phyloP scores from a whole-genome alignment of 2,888 invertebrate species.

The Oscheius onirici region DNA sequence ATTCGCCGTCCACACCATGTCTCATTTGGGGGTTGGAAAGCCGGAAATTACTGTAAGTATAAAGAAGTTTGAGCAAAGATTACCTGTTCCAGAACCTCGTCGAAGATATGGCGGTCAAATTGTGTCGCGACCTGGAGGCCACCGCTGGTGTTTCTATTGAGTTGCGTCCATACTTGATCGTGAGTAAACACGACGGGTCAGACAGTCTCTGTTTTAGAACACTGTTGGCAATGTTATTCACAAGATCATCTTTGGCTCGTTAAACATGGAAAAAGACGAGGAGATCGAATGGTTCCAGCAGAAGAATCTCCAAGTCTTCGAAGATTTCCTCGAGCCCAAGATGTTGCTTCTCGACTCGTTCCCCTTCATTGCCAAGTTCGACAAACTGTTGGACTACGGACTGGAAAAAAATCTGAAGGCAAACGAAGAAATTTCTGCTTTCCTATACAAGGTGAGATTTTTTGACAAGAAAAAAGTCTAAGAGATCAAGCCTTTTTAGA shows the following conservation, averaged over 20 bases:
- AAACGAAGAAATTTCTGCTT: conserved; percentile 45
- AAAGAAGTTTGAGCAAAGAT: not conserved
- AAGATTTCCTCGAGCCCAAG: conserved; percentile 48
- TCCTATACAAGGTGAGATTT: conserved; percentile 34
- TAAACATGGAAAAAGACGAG: conserved; percentile 43
- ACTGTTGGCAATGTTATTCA: conserved; percentile 54
- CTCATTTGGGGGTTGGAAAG: conserved; percentile 48
- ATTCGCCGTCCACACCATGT: conserved; percentile 48
- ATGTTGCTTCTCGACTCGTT: conserved; percentile 48
- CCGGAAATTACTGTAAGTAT: conserved; percentile 4
- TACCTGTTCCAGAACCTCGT: conserved; percentile 34
- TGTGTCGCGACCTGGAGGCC: conserved; percentile 37
- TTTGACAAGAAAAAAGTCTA: not conserved
- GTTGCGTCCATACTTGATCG: conserved; percentile 42
- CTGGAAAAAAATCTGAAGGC: conserved; percentile 42
- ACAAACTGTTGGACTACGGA: conserved; percentile 41
- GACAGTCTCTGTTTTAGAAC: conserved; percentile 3
- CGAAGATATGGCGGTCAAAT: conserved; percentile 37
- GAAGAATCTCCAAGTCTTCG: conserved; percentile 35
- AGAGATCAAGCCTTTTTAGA: conserved; percentile 29
- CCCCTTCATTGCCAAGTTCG: conserved; percentile 47
- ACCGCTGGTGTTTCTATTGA: conserved; percentile 38
- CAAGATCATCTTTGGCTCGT: conserved; percentile 49
- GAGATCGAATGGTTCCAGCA: conserved; percentile 49
- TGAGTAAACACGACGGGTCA: not conserved